Percentiles rank a stretch among this genome's conserved stretches.
Evolutionary conservation across 2,797 vertebrate species (phyloP).

Genomic region (Hypotaenidia okinawae): DNA sequence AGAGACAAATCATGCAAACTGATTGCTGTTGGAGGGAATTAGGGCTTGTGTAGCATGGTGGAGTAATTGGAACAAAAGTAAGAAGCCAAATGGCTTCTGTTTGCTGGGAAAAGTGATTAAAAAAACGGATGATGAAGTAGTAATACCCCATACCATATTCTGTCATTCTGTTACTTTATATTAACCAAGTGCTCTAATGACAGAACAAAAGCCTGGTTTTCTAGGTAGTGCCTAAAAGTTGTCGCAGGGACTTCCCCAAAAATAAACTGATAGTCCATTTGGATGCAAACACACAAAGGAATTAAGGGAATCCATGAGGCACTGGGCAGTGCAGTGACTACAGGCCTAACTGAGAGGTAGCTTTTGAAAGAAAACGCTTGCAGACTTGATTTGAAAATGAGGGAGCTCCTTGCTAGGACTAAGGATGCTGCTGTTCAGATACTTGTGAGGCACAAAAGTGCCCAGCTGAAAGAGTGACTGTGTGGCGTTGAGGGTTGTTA

Average conservation of each 20-base stretch:
- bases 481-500: background rate
- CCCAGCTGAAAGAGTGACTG: background rate
- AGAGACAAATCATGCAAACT: background rate
- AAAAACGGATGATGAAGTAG: background rate
- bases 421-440: background rate
- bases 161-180: background rate
- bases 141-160: background rate
- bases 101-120: background rate
- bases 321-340: background rate
- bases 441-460: background rate
- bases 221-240: background rate
- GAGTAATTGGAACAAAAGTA: background rate
- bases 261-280: fast-evolving
- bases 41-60: background rate
- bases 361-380: background rate
- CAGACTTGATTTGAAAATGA: background rate
- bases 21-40: background rate
- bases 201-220: background rate
- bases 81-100: background rate
- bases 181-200: background rate
- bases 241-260: background rate
- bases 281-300: background rate
- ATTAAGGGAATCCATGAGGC: background rate
- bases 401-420: background rate
- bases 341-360: background rate